Percentiles rank a stretch among this genome's conserved stretches.
Evolutionary conservation across 2,113 vertebrate genomes (phyloP).

Genomic region (Pluvianellus socialis): DNA sequence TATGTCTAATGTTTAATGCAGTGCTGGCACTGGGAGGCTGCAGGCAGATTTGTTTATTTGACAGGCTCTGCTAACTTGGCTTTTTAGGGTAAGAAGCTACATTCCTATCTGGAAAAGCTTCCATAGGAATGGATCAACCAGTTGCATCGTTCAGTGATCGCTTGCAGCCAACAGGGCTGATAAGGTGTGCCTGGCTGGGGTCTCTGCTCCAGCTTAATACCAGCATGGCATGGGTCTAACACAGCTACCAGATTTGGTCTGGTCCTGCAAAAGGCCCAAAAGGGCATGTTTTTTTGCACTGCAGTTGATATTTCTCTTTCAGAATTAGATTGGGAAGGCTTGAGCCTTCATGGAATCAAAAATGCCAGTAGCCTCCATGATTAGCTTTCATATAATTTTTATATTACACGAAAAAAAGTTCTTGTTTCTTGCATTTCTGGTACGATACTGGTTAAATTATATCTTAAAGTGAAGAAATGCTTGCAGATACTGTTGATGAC

Average conservation of each 20-base stretch:
- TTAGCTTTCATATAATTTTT: neutral
- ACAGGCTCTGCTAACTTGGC: neutral
- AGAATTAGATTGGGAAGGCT: neutral
- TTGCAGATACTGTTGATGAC: neutral
- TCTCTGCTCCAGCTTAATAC: neutral
- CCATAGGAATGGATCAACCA: fast-evolving
- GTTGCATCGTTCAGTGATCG: fast-evolving
- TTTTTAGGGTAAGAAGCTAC: conserved; percentile 39
- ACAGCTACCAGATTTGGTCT: fast-evolving
- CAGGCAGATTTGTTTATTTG: conserved; percentile 46
- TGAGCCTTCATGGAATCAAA: neutral
- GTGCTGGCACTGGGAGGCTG: neutral
- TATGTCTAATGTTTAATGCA: conserved; percentile 46
- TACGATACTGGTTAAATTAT: neutral
- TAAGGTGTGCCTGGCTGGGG: neutral
- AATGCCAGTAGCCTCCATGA: neutral
- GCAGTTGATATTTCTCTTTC: neutral
- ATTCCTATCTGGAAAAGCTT: neutral
- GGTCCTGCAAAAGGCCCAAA: neutral
- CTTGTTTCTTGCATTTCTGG: neutral
- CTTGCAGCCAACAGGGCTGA: neutral
- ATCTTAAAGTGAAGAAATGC: neutral
- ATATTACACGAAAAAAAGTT: neutral
- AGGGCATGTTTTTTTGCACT: neutral
- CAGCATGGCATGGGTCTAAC: neutral